Evolutionary conservation across 2,888 invertebrate genomes (phyloP).

Genomic region (Capitulum mitella): DNA sequence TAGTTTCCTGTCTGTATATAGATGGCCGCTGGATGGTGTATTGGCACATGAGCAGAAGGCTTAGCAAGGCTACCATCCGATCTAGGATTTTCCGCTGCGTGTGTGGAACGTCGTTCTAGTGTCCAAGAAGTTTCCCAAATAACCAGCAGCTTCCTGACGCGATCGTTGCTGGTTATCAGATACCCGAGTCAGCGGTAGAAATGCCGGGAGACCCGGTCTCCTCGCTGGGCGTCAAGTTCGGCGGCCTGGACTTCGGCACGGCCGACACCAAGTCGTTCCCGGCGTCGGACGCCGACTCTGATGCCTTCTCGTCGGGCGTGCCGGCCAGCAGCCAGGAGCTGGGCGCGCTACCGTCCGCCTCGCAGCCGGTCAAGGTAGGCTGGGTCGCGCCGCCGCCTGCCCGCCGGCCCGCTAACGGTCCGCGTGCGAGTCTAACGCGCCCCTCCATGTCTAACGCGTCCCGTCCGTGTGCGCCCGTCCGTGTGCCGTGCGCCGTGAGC

Average conservation of each 20-base stretch:
- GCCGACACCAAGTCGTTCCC: not conserved
- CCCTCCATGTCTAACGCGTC: not conserved
- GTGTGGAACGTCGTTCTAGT: too few relatives aligned
- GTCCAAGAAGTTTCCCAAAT: too few relatives aligned
- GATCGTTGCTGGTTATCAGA: conserved; percentile 50
- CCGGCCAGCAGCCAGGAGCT: not conserved
- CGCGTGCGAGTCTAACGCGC: not conserved
- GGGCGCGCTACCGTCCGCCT: not conserved
- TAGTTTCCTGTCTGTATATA: too few relatives aligned
- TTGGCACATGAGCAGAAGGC: too few relatives aligned
- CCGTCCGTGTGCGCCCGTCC: not conserved
- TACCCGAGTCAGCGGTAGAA: conserved; percentile 88
- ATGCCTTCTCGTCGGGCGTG: not conserved
- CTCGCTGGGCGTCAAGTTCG: conserved; percentile 86
- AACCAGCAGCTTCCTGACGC: too few relatives aligned
- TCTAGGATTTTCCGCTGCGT: too few relatives aligned
- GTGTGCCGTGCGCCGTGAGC: not conserved
- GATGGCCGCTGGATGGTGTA: too few relatives aligned
- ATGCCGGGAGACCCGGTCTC: conserved; percentile 86
- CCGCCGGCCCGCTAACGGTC: too few relatives aligned
- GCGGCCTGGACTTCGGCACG: conserved; percentile 59
- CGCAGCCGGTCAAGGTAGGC: not conserved
- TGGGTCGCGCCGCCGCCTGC: not conserved
- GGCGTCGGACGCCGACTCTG: not conserved
- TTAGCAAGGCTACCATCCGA: too few relatives aligned